These are phyloP conservation scores for Phallusia fumigata DNA, from an alignment of 23 tunicate species.

Conservation along the genomic window DNA sequence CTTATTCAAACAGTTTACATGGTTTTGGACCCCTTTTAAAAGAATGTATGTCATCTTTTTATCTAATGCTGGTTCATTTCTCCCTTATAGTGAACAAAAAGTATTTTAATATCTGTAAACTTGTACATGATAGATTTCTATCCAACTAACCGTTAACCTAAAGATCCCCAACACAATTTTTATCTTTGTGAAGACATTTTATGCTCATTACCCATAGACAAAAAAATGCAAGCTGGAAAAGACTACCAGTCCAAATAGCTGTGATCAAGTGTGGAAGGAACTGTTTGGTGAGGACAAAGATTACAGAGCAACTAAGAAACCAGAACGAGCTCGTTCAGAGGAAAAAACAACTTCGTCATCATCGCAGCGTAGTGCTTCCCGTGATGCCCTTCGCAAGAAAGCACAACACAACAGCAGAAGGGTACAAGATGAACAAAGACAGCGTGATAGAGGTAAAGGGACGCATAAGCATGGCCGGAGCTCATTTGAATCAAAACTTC, in stretches of 20 bases:
- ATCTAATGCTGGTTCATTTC: too few relatives aligned
- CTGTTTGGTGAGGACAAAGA: constrained; percentile 24
- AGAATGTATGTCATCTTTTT: too few relatives aligned
- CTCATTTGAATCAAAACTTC: not conserved
- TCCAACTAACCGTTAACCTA: too few relatives aligned
- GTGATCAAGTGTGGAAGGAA: constrained; percentile 30
- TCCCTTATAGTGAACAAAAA: too few relatives aligned
- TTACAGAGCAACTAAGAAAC: not conserved
- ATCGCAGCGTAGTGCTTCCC: not conserved
- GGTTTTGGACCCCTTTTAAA: too few relatives aligned
- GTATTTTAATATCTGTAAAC: too few relatives aligned
- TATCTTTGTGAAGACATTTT: too few relatives aligned
- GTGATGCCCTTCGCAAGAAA: constrained; percentile 18
- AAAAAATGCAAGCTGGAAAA: not conserved
- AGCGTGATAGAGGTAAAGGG: not conserved
- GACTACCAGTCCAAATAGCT: not conserved
- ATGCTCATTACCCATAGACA: not conserved
- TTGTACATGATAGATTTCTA: too few relatives aligned
- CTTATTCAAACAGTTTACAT: too few relatives aligned
- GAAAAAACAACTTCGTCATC: not conserved
- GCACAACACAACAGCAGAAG: constrained; percentile 32
- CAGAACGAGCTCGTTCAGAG: not conserved
- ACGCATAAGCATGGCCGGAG: not conserved
- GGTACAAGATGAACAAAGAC: not conserved
- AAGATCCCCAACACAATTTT: too few relatives aligned